Base-by-base conservation (phyloP, 2,113 vertebrate genomes). In the Gadus macrocephalus region DNA sequence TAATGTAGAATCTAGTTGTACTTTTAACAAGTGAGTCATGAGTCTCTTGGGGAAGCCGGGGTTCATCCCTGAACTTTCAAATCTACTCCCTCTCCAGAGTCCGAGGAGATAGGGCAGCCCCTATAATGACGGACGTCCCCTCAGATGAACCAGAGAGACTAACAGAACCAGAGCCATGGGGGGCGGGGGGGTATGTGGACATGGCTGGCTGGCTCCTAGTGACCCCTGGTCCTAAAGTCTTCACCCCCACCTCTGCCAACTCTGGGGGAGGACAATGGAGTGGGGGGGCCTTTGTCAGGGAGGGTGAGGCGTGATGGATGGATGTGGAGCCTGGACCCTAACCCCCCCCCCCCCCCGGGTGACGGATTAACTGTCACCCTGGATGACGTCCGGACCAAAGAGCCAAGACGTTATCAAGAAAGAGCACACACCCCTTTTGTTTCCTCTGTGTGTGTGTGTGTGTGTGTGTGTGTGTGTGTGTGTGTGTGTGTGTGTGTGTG, bases 171-270 rank as follows among this genome's bases (percentile, higher is more conserved):
- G 84, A 78, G 70, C 58, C 27, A n/a, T 49, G 55, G 74, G 67
- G 74, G 64, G 55, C 79, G 80, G 86, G 79, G 80, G 67, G 80
- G 78, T 82, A 87, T 81, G 82, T 83, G 75, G 76, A 71, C 1
- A 65, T 28, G 67, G 42, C 63, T 80, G 79, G 78, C 76, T 75
- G 82, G 81, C 76, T 78, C 61, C 66, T 76, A 82, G 77, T 75
- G 79, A 75, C 76, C 79, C 73, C 81, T 87, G 78, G 86, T 82
- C 83, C 82, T 79, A 69, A 73, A 81, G 78, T 78, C 81, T 78
- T 82, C 70, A 79, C 74, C 81, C 82, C 80, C 85, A 74, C 74
- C 67, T 68, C 67, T 70, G 28, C 78, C 77, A 58, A 11, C 42
- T 49, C 42, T 49, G 42, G 42, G 42, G 17, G 35, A 16, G 5